phyloP scores from a whole-genome alignment of 2,797 vertebrate species.

The Pogoniulus pusillus region DNA sequence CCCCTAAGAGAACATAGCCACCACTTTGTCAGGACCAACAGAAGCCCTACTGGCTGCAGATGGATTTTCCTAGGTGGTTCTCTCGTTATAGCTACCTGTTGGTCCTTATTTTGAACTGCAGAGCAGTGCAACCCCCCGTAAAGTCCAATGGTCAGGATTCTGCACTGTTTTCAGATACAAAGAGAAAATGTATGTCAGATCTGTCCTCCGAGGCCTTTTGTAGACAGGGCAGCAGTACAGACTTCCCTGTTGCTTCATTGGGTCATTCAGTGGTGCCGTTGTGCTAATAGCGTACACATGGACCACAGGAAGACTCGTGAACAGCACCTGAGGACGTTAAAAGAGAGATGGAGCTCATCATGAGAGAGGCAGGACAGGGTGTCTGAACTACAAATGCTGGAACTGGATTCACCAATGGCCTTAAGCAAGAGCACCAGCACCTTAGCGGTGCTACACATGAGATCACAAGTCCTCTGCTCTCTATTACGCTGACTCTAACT shows the following conservation, averaged over 20 bases:
- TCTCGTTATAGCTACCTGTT: neutral
- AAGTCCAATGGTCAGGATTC: slow-evolving; percentile 82
- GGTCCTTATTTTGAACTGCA: slow-evolving; percentile 80
- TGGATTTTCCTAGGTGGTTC: neutral
- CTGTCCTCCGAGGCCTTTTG: slow-evolving; percentile 83
- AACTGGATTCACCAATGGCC: neutral
- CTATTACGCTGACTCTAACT: neutral
- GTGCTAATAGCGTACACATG: slow-evolving; percentile 83
- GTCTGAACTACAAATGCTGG: neutral
- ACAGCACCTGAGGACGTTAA: slow-evolving; percentile 79
- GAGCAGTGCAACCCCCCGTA: slow-evolving; percentile 83
- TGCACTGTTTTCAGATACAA: slow-evolving; percentile 78
- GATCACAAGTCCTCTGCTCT: neutral
- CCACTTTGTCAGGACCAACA: neutral
- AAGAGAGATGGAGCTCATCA: neutral
- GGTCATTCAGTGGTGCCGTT: slow-evolving; percentile 1
- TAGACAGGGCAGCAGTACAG: slow-evolving; percentile 85
- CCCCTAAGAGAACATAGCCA: neutral
- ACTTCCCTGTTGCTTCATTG: slow-evolving; percentile 45
- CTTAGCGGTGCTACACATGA: accelerated
- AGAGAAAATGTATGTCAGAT: slow-evolving; percentile 84
- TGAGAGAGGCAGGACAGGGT: neutral
- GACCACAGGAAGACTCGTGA: slow-evolving; percentile 83
- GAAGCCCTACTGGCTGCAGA: neutral
- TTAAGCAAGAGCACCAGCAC: neutral